These are phyloP conservation scores for Venusia cambrica DNA, from an alignment of 2,888 invertebrate species.

Conservation along the genomic window DNA sequence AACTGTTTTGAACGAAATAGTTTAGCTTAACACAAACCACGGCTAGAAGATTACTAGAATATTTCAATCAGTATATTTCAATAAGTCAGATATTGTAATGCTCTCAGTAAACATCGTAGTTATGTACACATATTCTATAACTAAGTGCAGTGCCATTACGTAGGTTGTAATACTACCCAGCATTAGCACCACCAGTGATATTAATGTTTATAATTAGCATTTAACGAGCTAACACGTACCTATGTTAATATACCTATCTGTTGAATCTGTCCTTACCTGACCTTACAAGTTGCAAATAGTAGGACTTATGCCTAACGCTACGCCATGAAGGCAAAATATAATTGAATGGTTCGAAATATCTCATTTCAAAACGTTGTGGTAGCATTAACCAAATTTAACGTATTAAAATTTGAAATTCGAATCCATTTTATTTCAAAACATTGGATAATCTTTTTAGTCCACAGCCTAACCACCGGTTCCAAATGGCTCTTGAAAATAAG, in stretches of 20 bases:
- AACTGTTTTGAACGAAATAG: too few relatives aligned
- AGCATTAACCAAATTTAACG: constrained; percentile 18
- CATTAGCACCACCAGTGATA: constrained; percentile 28
- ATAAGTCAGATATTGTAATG: constrained; percentile 5
- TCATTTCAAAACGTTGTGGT: constrained; percentile 36
- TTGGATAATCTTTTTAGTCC: constrained; percentile 54
- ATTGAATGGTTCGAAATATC: constrained; percentile 7
- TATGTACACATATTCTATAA: constrained; percentile 6
- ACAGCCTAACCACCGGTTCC: constrained; percentile 69
- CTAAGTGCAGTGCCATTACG: constrained; percentile 25
- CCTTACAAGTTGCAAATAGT: too few relatives aligned
- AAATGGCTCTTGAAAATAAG: constrained; percentile 72
- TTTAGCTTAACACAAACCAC: too few relatives aligned
- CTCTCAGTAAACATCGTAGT: neutral
- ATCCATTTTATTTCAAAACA: constrained; percentile 58
- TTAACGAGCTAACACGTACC: constrained; percentile 23
- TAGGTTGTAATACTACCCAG: constrained; percentile 20
- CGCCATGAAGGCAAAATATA: too few relatives aligned
- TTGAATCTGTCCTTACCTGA: constrained; percentile 22
- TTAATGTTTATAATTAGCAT: constrained; percentile 24
- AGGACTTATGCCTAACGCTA: too few relatives aligned
- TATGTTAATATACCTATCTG: constrained; percentile 8
- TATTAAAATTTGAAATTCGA: constrained; percentile 52
- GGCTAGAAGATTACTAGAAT: too few relatives aligned
- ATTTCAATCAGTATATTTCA: too few relatives aligned